Conservation (phyloP, 1,140 invertebrate genomes). For the Drosophila tristis region DNA sequence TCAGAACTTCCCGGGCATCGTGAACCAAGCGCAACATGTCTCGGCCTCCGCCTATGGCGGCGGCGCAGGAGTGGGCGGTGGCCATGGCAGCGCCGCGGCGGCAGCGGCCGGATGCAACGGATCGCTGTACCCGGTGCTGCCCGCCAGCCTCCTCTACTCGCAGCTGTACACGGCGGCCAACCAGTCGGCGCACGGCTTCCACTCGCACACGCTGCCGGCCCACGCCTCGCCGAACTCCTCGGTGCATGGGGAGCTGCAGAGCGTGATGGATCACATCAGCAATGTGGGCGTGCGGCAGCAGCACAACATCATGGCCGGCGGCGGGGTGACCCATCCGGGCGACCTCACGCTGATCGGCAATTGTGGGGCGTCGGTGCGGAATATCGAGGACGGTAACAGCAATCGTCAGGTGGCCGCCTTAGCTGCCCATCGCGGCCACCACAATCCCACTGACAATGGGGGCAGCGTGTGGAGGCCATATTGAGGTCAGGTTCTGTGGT, state of each 20-base stretch:
- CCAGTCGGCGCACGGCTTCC: conserved; percentile 90
- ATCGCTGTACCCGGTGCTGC: conserved; percentile 89
- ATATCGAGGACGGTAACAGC: conserved; percentile 86
- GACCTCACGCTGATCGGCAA: conserved; percentile 87
- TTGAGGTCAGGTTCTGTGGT: conserved; percentile 84
- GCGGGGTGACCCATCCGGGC: conserved; percentile 81
- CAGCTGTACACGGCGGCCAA: conserved; percentile 92
- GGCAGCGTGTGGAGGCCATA: conserved; percentile 88
- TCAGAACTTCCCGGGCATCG: conserved; percentile 79
- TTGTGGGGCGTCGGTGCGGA: conserved; percentile 87
- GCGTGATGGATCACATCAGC: conserved; percentile 90
- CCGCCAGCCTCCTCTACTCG: conserved; percentile 92
- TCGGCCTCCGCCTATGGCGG: conserved; percentile 66
- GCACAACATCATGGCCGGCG: conserved; percentile 85
- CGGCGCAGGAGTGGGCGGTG: conserved; percentile 59
- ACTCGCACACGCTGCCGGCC: conserved; percentile 88
- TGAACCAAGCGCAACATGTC: conserved; percentile 79
- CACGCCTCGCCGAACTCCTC: conserved; percentile 86
- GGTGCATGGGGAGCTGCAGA: conserved; percentile 88
- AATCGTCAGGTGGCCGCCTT: conserved; percentile 85
- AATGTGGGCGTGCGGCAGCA: conserved; percentile 85
- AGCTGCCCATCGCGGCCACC: conserved; percentile 86
- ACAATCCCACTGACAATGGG: conserved; percentile 88
- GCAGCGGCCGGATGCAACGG: conserved; percentile 86
- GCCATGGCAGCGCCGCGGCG: conserved; percentile 64